These are phyloP conservation scores for Chionomys nivalis DNA, from an alignment of 2,113 vertebrate species.

Conservation along the genomic window DNA sequence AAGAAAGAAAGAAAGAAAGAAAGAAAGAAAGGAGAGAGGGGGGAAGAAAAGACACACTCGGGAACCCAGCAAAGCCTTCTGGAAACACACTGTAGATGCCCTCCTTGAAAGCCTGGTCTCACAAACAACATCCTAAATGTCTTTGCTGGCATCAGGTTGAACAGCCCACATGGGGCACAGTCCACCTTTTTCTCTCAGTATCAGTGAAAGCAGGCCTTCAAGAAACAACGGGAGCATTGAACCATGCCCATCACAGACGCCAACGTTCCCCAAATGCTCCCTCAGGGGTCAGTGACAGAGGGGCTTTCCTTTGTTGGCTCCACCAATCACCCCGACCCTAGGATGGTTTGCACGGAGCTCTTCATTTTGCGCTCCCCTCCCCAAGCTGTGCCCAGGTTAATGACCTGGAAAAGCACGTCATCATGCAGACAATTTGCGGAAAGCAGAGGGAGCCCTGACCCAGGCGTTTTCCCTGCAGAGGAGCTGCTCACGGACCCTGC, in stretches of 20 bases:
- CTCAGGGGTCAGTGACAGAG: constrained; percentile 38
- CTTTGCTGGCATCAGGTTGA: constrained; percentile 8
- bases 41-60: background rate
- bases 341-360: constrained; percentile 55
- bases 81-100: background rate
- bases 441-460: constrained; percentile 38
- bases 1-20: background rate
- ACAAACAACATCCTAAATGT: background rate
- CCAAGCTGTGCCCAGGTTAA: constrained; percentile 74
- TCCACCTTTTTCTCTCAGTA: constrained; percentile 35
- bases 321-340: constrained; percentile 53
- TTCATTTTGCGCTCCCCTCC: constrained; percentile 50
- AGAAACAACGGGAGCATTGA: constrained; percentile 67
- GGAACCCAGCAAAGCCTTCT: background rate
- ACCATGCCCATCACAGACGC: constrained; percentile 51
- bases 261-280: constrained; percentile 32
- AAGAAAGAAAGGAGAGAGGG: background rate
- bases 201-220: constrained; percentile 57
- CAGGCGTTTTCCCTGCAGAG: background rate
- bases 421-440: constrained; percentile 67
- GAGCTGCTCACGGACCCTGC: background rate
- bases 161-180: background rate
- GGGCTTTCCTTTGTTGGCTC: constrained; percentile 55
- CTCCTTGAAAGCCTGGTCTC: background rate
- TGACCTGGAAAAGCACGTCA: constrained; percentile 75